A percentile compares a stretch with the other conserved stretches of the same genome.
Conservation (phyloP, 2,888 invertebrate genomes). For the Fragum sueziense region DNA sequence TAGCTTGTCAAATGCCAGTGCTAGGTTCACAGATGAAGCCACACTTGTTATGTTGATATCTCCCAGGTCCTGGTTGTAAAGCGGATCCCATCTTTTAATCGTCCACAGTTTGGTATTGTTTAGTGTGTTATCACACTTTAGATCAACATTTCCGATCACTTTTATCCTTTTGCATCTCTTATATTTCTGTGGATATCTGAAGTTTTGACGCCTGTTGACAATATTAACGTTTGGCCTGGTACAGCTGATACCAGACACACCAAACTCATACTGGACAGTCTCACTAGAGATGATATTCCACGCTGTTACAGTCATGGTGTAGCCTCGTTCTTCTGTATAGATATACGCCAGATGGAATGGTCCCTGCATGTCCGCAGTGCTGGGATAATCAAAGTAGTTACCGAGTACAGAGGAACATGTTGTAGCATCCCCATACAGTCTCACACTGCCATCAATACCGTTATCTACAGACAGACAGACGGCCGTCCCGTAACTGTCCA, state of each 20-base stretch:
- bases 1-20: slow-evolving; percentile 69
- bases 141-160: slow-evolving; percentile 65
- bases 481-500: slow-evolving; percentile 63
- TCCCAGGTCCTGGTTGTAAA: slow-evolving; percentile 43
- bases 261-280: slow-evolving; percentile 39
- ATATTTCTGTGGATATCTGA: slow-evolving; percentile 13
- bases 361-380: neutral
- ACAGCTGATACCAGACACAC: slow-evolving; percentile 71
- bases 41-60: slow-evolving; percentile 44
- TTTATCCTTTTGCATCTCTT: slow-evolving; percentile 40
- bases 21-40: slow-evolving; percentile 48
- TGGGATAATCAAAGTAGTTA: neutral
- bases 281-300: slow-evolving; percentile 55
- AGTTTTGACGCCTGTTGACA: slow-evolving; percentile 45
- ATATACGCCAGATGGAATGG: slow-evolving; percentile 40
- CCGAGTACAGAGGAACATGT: slow-evolving; percentile 36
- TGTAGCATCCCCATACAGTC: slow-evolving; percentile 55
- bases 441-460: slow-evolving; percentile 59
- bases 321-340: slow-evolving; percentile 52
- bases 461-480: slow-evolving; percentile 72
- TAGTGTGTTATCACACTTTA: slow-evolving; percentile 68
- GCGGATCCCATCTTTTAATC: slow-evolving; percentile 57
- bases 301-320: slow-evolving; percentile 45
- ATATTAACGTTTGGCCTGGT: slow-evolving; percentile 67
- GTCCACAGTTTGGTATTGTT: slow-evolving; percentile 75